phyloP scores from a whole-genome alignment of 2,797 vertebrate species.

The Crossoptilon crossoptilon region DNA sequence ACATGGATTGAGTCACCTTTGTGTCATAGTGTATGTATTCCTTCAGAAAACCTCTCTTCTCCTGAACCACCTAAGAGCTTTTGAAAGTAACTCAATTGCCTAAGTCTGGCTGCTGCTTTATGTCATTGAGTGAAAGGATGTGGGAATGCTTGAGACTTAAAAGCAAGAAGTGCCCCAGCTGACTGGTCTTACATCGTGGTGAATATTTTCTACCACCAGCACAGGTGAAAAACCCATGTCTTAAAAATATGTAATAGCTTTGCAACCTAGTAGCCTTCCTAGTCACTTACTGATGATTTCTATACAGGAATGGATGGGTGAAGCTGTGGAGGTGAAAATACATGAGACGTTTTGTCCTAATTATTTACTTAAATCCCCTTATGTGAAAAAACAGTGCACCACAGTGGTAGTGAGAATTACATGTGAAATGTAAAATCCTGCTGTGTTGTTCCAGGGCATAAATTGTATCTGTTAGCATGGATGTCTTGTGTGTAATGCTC shows the following conservation, averaged over 20 bases:
- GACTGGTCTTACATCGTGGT: not conserved
- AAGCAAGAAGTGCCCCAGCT: slow-evolving; percentile 2
- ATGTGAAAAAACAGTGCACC: not conserved
- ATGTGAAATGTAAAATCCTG: not conserved
- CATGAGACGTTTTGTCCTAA: not conserved
- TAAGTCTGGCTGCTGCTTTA: not conserved
- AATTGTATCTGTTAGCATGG: not conserved
- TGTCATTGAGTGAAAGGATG: not conserved
- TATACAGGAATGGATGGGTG: not conserved
- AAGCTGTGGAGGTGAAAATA: not conserved
- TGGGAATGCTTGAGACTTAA: slow-evolving; percentile 15
- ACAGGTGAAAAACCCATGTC: not conserved
- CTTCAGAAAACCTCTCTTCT: not conserved
- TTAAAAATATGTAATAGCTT: not conserved
- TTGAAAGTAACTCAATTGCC: slow-evolving; percentile 24
- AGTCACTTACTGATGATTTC: not conserved
- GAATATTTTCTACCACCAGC: not conserved
- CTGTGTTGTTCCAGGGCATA: not conserved
- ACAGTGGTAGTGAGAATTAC: not conserved
- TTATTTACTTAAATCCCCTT: not conserved
- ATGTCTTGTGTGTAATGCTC: slow-evolving; percentile 11
- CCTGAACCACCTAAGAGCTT: not conserved
- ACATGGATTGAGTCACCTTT: not conserved
- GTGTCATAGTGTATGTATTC: not conserved
- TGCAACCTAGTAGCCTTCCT: not conserved